These are phyloP conservation scores for Myotis myotis DNA, from an alignment of 2,797 vertebrate genomes.

Conservation along the genomic window DNA sequence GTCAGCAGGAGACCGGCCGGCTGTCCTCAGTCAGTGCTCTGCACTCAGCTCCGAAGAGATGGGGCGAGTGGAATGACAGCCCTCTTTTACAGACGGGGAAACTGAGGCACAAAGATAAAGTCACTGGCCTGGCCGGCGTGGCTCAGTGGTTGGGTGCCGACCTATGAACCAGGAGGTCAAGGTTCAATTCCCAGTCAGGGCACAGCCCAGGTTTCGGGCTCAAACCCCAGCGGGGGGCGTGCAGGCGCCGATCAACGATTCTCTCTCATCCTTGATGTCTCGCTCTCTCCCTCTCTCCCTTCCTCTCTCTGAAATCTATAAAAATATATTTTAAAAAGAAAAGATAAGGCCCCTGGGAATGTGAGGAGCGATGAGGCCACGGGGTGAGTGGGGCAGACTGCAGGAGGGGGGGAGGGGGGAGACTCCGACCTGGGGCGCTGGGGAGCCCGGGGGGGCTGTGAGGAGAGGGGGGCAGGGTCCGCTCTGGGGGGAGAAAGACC, in stretches of 20 bases:
- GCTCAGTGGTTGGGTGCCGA: too few species aligned
- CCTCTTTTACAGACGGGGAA: neutral
- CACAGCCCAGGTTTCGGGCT: too few species aligned
- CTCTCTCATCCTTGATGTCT: too few species aligned
- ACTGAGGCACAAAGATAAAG: neutral
- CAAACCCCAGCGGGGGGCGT: too few species aligned
- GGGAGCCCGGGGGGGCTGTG: fast-evolving
- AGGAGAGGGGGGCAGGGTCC: neutral
- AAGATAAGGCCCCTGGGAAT: neutral
- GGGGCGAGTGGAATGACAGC: neutral
- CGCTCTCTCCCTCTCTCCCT: too few species aligned
- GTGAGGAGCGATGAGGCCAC: neutral
- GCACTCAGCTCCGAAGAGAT: neutral
- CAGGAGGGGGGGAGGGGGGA: too few species aligned
- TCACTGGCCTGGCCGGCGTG: neutral
- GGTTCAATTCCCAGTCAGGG: too few species aligned
- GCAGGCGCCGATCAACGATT: too few species aligned
- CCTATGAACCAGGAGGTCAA: too few species aligned
- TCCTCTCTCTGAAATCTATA: too few species aligned
- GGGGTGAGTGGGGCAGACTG: too few species aligned
- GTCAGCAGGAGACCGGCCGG: fast-evolving
- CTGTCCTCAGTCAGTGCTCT: neutral
- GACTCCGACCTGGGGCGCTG: neutral
- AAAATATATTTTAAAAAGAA: too few species aligned
- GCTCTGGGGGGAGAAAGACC: neutral